A percentile compares a stretch with the other conserved stretches of the same genome.
phyloP scores from a whole-genome alignment of 2,797 vertebrate genomes.

The Microhierax caerulescens region DNA sequence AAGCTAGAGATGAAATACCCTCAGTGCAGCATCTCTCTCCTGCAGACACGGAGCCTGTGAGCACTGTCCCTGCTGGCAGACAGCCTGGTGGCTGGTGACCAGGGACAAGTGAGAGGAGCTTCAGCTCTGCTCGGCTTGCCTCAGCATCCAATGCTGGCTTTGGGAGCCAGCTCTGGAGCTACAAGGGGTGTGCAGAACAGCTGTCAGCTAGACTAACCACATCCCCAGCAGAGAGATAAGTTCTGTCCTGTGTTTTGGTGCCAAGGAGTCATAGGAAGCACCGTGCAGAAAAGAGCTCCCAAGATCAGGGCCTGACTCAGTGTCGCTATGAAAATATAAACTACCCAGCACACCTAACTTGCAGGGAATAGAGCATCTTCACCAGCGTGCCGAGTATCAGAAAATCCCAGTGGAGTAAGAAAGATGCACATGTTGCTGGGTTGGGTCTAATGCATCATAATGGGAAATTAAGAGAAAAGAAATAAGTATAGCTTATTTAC shows the following conservation, averaged over 20 bases:
- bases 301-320: not conserved
- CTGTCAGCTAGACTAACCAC: not conserved
- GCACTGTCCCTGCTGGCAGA: not conserved
- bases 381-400: not conserved
- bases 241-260: not conserved
- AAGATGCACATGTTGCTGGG: not conserved
- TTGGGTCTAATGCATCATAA: not conserved
- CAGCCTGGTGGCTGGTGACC: not conserved
- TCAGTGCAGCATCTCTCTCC: not conserved
- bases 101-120: not conserved
- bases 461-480: not conserved
- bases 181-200: not conserved
- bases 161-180: not conserved
- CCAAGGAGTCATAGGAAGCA: not conserved
- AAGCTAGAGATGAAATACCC: not conserved
- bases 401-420: not conserved
- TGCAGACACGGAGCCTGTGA: not conserved
- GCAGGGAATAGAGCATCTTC: not conserved
- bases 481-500: not conserved
- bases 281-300: not conserved
- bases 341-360: not conserved
- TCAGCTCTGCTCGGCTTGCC: not conserved
- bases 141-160: not conserved
- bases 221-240: not conserved
- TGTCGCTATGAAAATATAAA: not conserved